Percentiles rank a stretch among this genome's conserved stretches.
Conservation (phyloP, 2,113 vertebrate species). For the Nestor notabilis region DNA sequence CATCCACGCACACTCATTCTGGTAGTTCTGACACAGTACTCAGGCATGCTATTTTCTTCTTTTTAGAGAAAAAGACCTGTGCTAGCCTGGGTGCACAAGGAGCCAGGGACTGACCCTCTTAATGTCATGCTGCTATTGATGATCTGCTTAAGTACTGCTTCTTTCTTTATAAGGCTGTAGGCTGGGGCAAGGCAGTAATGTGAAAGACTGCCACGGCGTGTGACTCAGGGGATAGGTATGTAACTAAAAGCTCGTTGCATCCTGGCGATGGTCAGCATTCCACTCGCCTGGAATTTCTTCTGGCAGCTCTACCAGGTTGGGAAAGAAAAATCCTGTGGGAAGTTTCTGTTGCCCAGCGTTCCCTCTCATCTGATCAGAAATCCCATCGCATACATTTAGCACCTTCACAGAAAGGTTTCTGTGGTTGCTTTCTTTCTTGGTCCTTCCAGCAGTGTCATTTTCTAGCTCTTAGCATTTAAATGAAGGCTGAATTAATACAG, state of each 20-base stretch:
- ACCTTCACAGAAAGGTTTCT: not conserved
- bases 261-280: not conserved
- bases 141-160: not conserved
- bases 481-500: not conserved
- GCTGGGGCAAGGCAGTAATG: not conserved
- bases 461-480: not conserved
- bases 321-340: not conserved
- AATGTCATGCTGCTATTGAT: not conserved
- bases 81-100: not conserved
- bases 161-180: constrained; percentile 46
- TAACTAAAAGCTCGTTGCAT: not conserved
- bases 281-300: not conserved
- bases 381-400: not conserved
- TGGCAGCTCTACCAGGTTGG: not conserved
- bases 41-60: not conserved
- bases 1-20: not conserved
- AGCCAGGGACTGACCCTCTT: not conserved
- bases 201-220: not conserved
- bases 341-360: not conserved
- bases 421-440: not conserved
- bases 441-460: not conserved
- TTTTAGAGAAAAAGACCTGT: not conserved
- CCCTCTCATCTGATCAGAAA: not conserved
- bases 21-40: not conserved
- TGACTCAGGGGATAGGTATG: constrained; percentile 40